Evolutionary conservation across 2,797 vertebrate genomes (phyloP), one percentile per base, ranked within the genome.

Genomic region (Phoebastria nigripes): DNA sequence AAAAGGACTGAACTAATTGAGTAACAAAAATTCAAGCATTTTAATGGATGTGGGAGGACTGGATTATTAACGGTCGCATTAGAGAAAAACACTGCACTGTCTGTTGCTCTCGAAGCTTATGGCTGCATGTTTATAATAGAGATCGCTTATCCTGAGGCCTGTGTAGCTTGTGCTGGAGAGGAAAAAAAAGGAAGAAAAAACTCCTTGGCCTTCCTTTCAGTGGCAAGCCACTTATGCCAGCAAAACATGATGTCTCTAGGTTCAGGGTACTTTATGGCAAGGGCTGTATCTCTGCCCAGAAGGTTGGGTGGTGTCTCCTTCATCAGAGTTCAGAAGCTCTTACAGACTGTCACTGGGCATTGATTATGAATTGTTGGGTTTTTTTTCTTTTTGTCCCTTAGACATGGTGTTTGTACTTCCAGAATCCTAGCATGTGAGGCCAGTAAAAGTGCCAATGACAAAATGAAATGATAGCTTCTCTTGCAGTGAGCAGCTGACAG

Each of bases 1-100:
- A 95, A 93, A 90, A 91, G 87, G 41, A 55, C 66, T 66, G 73
- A 90, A 91, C 77, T 86, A 91, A 87, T 69, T 76, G 72, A 90
- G 84, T 93, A 93, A 82, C n/a, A 79, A 77, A 90, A 94, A 82
- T 82, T 28, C 6, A 29, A 62, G 41, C 1, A 0, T 89, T 94
- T 90, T 88, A 76, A 73, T 88, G 42, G 55, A 12, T 93, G 87
- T 93, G 65, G 79, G 93, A 95, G 90, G 88, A 74, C 82, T 82
- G 83, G 59, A 55, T 90, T 93, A 89, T 77, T 96, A 91, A 85
- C 0, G 13, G 69, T 31, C 8, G 4, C 7, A 3, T 69, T 90
- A 70, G 80, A 79, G 82, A 80, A 84, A 93, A 96, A 84, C 83
- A 82, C 35, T 72, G 90, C 51, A 15, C 62, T 11, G 66, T 72